A percentile compares a stretch with the other conserved stretches of the same genome.
These are phyloP conservation scores for Dreissena polymorpha DNA, from an alignment of 1,140 invertebrate genomes.

Conservation along the genomic window DNA sequence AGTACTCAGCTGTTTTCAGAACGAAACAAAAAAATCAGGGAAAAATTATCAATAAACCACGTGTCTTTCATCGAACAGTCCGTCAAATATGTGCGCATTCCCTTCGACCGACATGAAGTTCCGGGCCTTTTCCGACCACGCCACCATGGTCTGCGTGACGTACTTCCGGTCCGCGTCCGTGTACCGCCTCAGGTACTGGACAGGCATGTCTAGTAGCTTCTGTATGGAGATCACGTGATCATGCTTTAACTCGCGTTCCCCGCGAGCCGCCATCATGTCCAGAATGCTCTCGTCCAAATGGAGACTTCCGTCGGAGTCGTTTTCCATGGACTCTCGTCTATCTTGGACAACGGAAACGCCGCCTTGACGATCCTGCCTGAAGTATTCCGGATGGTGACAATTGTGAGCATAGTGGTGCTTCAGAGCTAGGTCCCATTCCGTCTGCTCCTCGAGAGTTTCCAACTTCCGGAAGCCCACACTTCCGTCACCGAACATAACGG, in stretches of 20 bases:
- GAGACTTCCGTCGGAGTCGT: slow-evolving; percentile 1
- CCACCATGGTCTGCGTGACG: not conserved
- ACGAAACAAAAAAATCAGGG: too few species aligned
- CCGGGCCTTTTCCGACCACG: not conserved
- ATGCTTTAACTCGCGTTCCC: slow-evolving; percentile 26
- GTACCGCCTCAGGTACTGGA: slow-evolving; percentile 34
- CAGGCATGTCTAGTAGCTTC: slow-evolving; percentile 41
- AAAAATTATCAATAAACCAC: not conserved
- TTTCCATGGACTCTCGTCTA: not conserved
- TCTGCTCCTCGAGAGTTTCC: slow-evolving; percentile 22
- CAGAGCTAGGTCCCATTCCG: slow-evolving; percentile 44
- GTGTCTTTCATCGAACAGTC: slow-evolving; percentile 16
- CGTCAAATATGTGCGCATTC: slow-evolving; percentile 13
- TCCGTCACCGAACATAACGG: slow-evolving; percentile 47
- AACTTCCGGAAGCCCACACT: slow-evolving; percentile 21
- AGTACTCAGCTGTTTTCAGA: too few species aligned
- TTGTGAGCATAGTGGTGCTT: slow-evolving; percentile 42
- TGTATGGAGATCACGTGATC: slow-evolving; percentile 35
- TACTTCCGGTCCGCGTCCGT: slow-evolving; percentile 24
- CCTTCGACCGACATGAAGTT: slow-evolving; percentile 2
- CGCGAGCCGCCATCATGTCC: slow-evolving; percentile 47
- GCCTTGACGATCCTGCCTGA: slow-evolving; percentile 30
- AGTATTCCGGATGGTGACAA: slow-evolving; percentile 53
- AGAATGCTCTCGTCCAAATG: slow-evolving; percentile 42
- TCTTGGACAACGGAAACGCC: not conserved